Conservation (phyloP, 2,888 invertebrate species). For the Oligia fasciuncula region DNA sequence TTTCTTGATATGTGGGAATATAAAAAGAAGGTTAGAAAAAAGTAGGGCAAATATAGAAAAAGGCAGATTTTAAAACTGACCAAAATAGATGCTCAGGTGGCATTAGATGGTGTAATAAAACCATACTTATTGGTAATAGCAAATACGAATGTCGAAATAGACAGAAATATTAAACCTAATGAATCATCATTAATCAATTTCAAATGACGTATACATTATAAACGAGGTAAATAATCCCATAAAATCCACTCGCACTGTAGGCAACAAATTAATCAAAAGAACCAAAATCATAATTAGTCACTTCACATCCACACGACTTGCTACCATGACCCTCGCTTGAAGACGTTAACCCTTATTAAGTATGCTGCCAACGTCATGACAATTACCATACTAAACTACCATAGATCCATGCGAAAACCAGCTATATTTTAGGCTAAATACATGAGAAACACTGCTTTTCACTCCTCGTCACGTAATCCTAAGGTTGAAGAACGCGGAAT, state of each 20-base stretch:
- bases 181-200: slow-evolving; percentile 14
- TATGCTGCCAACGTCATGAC: slow-evolving; percentile 68
- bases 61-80: background rate
- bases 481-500: slow-evolving; percentile 78
- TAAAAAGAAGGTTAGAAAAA: background rate
- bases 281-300: slow-evolving; percentile 35
- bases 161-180: slow-evolving; percentile 13
- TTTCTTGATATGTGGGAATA: slow-evolving; percentile 12
- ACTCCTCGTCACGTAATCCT: slow-evolving; percentile 75
- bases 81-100: background rate
- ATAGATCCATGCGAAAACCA: slow-evolving; percentile 65
- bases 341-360: slow-evolving; percentile 66
- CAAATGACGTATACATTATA: background rate
- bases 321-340: slow-evolving; percentile 54
- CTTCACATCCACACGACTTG: slow-evolving; percentile 19
- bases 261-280: slow-evolving; percentile 44
- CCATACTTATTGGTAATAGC: background rate
- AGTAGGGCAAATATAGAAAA: background rate
- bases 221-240: slow-evolving; percentile 29
- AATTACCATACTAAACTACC: slow-evolving; percentile 79
- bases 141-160: slow-evolving; percentile 20
- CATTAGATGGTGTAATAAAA: slow-evolving; percentile 4
- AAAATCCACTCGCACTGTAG: slow-evolving; percentile 23
- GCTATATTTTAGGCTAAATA: slow-evolving; percentile 74
- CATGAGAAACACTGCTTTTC: slow-evolving; percentile 69